Percentiles rank a stretch among this genome's conserved stretches.
Conservation (phyloP, 2,797 vertebrate genomes). For the Megalops cyprinoides region DNA sequence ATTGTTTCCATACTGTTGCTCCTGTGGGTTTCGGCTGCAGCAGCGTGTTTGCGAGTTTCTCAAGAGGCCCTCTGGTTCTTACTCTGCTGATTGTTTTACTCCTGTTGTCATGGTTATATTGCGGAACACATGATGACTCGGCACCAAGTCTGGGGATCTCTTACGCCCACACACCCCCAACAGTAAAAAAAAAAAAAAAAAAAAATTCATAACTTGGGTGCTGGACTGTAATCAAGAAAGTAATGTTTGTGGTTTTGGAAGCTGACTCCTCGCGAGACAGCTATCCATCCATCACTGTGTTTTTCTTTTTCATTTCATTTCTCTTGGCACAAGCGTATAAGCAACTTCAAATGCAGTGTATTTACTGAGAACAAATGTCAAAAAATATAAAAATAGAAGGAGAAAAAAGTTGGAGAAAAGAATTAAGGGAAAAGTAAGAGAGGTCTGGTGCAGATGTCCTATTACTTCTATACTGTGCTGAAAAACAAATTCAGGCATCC, state of each 20-base stretch:
- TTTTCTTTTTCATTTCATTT: constrained; percentile 48
- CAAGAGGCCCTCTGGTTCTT: constrained; percentile 71
- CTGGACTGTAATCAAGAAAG: constrained; percentile 49
- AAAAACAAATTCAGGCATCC: background rate
- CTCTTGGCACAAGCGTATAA: background rate
- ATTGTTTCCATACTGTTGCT: constrained; percentile 59
- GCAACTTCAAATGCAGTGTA: constrained; percentile 11
- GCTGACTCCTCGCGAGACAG: constrained; percentile 48
- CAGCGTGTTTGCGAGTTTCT: constrained; percentile 65
- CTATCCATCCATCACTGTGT: constrained; percentile 50
- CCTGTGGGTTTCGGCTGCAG: constrained; percentile 67
- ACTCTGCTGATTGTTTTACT: constrained; percentile 64
- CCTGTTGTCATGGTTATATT: constrained; percentile 75
- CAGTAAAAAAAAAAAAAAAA: background rate
- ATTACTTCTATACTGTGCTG: constrained; percentile 14
- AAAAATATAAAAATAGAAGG: background rate
- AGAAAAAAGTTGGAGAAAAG: constrained; percentile 3
- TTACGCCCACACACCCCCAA: constrained; percentile 20
- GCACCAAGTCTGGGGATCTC: constrained; percentile 30
- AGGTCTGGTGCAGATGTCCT: background rate
- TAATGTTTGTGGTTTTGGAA: constrained; percentile 52
- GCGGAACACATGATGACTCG: constrained; percentile 43
- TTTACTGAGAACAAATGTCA: background rate
- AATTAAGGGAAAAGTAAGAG: constrained; percentile 12
- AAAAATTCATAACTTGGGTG: constrained; percentile 28